These are phyloP conservation scores for Calliphora vomitoria DNA, from an alignment of 2,888 invertebrate genomes.

Conservation along the genomic window DNA sequence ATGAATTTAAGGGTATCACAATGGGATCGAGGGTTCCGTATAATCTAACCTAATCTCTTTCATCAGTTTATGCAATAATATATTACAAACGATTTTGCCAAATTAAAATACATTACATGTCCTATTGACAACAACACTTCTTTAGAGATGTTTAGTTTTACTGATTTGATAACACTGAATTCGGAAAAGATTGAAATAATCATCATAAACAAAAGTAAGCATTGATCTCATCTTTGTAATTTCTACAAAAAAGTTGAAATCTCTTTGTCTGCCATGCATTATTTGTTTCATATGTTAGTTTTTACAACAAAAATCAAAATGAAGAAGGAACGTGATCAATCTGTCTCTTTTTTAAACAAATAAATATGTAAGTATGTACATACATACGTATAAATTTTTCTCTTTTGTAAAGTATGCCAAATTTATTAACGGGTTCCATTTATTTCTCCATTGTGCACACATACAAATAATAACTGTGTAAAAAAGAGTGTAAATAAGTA, in stretches of 20 bases:
- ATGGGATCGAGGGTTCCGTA: no score
- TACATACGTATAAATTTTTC: no score
- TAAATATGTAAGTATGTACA: no score
- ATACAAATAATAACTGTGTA: background rate
- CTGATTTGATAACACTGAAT: background rate
- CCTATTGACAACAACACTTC: background rate
- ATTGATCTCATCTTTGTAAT: no score
- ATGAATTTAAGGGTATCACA: no score
- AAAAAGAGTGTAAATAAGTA: background rate
- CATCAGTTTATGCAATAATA: no score
- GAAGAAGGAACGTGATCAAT: background rate
- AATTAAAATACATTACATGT: no score
- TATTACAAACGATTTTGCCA: no score
- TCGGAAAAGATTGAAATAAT: background rate
- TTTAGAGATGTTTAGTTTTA: background rate
- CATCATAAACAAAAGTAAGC: background rate
- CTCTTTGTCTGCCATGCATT: background rate
- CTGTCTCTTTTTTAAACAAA: background rate
- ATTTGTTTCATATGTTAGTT: background rate
- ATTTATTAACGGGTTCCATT: constrained; percentile 70
- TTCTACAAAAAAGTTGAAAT: background rate
- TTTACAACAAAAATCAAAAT: background rate
- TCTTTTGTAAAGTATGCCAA: constrained; percentile 66
- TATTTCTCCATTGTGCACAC: background rate
- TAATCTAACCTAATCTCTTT: no score